A percentile compares a stretch with the other conserved stretches of the same genome.
Evolutionary conservation across 1,140 invertebrate species (phyloP).

Genomic region (Anastatus disparis): DNA sequence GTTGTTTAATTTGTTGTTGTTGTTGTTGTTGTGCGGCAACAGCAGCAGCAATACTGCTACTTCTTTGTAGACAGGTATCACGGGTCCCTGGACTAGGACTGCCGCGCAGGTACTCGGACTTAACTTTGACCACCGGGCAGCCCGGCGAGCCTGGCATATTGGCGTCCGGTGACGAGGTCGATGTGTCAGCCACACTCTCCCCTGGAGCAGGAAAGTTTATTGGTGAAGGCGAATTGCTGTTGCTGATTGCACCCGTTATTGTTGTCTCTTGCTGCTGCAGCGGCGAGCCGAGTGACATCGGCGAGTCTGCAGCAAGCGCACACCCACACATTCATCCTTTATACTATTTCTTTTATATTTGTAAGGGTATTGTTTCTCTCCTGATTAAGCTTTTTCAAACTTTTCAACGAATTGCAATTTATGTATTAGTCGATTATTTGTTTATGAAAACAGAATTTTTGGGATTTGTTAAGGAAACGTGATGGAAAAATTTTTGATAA

Average conservation of each 20-base stretch:
- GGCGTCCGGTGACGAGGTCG: constrained; percentile 86
- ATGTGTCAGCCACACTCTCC: constrained; percentile 90
- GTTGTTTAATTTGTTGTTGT: constrained; percentile 46
- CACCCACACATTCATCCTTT: no score
- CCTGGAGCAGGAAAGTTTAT: constrained; percentile 72
- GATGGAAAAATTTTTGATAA: no score
- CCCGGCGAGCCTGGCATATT: constrained; percentile 79
- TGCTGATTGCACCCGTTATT: no score
- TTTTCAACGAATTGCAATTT: no score
- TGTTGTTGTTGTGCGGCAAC: constrained; percentile 38
- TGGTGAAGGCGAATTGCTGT: constrained; percentile 63
- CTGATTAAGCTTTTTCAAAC: no score
- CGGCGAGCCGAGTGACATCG: constrained; percentile 65
- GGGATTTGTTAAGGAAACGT: no score
- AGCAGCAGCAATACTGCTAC: constrained; percentile 22
- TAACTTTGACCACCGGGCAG: constrained; percentile 65
- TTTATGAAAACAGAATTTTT: no score
- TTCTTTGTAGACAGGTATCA: constrained; percentile 47
- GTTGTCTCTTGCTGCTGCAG: constrained; percentile 63
- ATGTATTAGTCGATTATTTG: no score
- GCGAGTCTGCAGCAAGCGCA: constrained; percentile 64
- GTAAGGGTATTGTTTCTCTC: no score
- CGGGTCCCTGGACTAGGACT: constrained; percentile 62
- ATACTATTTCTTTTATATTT: no score
- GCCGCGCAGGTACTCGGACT: constrained; percentile 64